A percentile compares a stretch with the other conserved stretches of the same genome.
phyloP scores from a whole-genome alignment of 2,888 invertebrate species.

The Corbicula japonica region DNA sequence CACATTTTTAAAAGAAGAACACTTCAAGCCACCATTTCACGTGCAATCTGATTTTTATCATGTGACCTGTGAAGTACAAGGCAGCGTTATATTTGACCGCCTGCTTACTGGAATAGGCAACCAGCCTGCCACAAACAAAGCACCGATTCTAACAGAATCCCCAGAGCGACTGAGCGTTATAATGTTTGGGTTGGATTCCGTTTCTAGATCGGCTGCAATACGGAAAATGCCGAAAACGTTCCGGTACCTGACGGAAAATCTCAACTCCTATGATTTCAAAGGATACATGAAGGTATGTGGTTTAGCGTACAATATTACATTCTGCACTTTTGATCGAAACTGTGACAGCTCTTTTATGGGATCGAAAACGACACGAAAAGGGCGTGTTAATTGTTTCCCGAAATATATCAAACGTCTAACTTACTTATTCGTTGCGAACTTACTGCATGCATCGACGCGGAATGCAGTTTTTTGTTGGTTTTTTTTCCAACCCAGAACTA shows the following conservation, averaged over 20 bases:
- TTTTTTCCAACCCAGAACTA: no score
- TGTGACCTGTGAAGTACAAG: slow-evolving; percentile 40
- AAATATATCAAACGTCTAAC: no score
- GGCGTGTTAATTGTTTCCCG: no score
- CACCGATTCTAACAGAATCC: slow-evolving; percentile 38
- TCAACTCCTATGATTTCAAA: slow-evolving; percentile 59
- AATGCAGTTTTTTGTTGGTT: no score
- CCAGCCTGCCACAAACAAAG: not conserved
- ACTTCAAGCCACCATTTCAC: slow-evolving; percentile 45
- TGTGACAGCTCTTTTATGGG: no score
- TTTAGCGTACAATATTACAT: no score
- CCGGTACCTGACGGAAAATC: slow-evolving; percentile 56
- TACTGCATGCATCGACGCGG: no score
- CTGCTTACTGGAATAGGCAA: slow-evolving; percentile 41
- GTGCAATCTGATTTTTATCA: slow-evolving; percentile 60
- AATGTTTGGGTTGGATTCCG: slow-evolving; percentile 68
- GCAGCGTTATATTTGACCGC: slow-evolving; percentile 33
- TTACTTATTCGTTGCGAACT: no score
- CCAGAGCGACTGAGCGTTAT: slow-evolving; percentile 54
- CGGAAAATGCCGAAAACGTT: slow-evolving; percentile 67
- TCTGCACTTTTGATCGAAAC: no score
- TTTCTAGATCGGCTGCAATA: slow-evolving; percentile 64
- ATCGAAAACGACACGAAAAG: no score
- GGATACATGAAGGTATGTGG: slow-evolving; percentile 68
- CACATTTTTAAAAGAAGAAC: slow-evolving; percentile 37